phyloP scores from a whole-genome alignment of 2,113 vertebrate species.

The Crypturellus undulatus region DNA sequence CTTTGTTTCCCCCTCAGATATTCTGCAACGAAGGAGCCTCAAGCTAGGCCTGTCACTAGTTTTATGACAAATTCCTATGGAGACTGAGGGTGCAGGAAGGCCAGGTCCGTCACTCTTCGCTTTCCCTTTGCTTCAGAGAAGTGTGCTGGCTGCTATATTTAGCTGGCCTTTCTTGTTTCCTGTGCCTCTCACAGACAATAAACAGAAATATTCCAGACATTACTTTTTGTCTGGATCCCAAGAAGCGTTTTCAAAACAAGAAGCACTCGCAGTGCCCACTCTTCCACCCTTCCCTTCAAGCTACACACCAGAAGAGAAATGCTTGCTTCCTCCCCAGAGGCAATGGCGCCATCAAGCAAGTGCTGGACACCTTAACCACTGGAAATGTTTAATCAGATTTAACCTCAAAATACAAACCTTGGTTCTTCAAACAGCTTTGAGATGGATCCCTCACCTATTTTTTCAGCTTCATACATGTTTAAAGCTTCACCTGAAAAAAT shows the following conservation, averaged over 20 bases:
- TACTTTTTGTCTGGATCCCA: slow-evolving; percentile 47
- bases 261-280: background rate
- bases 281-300: background rate
- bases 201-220: slow-evolving; percentile 64
- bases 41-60: background rate
- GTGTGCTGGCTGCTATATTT: slow-evolving; percentile 18
- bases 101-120: slow-evolving; percentile 5
- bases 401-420: background rate
- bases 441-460: background rate
- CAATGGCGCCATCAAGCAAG: background rate
- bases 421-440: background rate
- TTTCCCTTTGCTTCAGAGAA: slow-evolving; percentile 36
- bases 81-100: slow-evolving; percentile 11
- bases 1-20: background rate
- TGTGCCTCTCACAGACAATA: slow-evolving; percentile 52
- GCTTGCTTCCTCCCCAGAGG: background rate
- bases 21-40: background rate
- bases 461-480: background rate
- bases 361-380: background rate
- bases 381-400: background rate
- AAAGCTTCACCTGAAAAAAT: background rate
- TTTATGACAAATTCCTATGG: slow-evolving; percentile 3
- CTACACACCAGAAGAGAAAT: background rate
- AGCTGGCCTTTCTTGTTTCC: slow-evolving; percentile 39
- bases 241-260: slow-evolving; percentile 42